Evolutionary conservation across 2,113 vertebrate genomes (phyloP).

Genomic region (Anolis sagrei): DNA sequence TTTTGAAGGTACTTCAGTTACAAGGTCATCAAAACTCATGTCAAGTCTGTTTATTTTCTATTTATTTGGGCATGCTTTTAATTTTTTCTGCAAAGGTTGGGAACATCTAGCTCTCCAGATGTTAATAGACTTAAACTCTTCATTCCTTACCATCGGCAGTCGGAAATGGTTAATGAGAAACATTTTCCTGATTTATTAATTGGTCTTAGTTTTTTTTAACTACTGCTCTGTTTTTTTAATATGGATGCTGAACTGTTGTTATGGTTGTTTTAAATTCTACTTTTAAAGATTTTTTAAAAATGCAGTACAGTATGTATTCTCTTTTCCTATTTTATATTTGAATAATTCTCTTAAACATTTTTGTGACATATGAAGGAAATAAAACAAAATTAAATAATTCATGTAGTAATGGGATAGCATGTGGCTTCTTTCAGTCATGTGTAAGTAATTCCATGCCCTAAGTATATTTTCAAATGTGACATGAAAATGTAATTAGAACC

Average conservation of each 20-base stretch:
- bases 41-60: neutral
- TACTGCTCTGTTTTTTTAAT: too few relatives aligned
- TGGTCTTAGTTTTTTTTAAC: neutral
- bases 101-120: neutral
- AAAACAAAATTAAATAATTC: conserved; percentile 4
- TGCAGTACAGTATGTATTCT: neutral
- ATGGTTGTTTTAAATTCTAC: neutral
- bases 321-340: neutral
- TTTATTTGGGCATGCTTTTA: neutral
- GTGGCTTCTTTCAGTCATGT: neutral
- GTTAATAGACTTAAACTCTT: neutral
- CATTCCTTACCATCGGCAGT: too few relatives aligned
- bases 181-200: neutral
- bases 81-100: neutral
- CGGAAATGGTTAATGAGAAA: too few relatives aligned
- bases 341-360: neutral
- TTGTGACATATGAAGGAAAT: neutral
- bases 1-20: neutral
- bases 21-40: neutral
- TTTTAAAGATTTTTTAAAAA: neutral
- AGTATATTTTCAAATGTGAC: neutral
- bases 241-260: neutral
- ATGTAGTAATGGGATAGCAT: neutral
- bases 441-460: neutral
- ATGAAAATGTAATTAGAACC: conserved; percentile 13